Evolutionary conservation across 1,140 invertebrate genomes (phyloP), one percentile per base, ranked within the genome.

Genomic region (Temnothorax nylanderi): DNA sequence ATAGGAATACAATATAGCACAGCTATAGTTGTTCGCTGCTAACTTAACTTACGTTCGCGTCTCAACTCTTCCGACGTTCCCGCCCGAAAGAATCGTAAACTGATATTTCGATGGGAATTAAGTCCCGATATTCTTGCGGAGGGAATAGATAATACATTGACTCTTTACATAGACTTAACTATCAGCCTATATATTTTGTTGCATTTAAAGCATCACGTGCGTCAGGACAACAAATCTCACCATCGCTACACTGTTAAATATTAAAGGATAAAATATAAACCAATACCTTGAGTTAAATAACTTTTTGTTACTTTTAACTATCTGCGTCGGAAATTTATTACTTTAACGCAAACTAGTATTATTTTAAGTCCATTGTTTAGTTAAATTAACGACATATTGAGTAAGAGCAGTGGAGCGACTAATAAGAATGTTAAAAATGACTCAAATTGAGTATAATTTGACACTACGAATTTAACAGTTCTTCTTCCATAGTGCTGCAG

Each of bases 101-200:
- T 82, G 41, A 74, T 82, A 82, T 74, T 72, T 82, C 41, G 54
- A 67, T 49, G 32, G 11, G 13, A 26, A 82, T 58, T 21, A 47
- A 82, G 11, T 67, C 18, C 1, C 21, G 37, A 47, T 82, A 34
- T 58, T 10, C 11, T 82, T 47, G 41, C 37, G 10, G 13, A 18
- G 18, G 10, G 10, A 58, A 54, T 58, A 77, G 5, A 51, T 80
- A 78, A 37, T 51, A 69, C 16, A 26, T 80, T 58, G 5, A 71
- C 21, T 10, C 10, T 51, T 54, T 44, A 21, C 49, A 64, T 51
- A 71, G 11, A 72, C 58, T 82, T 72, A 18, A 80, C n/a, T 72
- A 82, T 58, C 51, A 34, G 5, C 3, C 37, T 72, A 44, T 47
- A 26, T 10, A 32, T 82, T 82, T 72, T 56, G 37, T 60, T 58